These are phyloP conservation scores for Mixornis gularis DNA, from an alignment of 2,113 vertebrate genomes.

Conservation along the genomic window DNA sequence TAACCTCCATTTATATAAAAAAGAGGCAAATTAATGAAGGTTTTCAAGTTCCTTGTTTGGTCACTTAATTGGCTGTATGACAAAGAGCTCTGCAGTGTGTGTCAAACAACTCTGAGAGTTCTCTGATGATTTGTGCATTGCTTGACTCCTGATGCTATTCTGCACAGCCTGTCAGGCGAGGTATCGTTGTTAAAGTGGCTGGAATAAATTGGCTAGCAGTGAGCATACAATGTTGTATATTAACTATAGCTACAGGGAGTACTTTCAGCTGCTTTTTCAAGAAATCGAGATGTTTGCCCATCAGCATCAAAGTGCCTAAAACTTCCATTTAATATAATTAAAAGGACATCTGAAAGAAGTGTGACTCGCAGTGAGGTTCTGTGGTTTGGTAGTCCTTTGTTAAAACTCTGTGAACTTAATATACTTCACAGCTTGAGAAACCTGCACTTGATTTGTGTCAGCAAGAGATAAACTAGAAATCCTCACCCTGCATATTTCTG, in stretches of 20 bases:
- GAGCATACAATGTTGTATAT: conserved; percentile 58
- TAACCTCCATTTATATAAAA: conserved; percentile 59
- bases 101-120: conserved; percentile 69
- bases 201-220: conserved; percentile 71
- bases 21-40: conserved; percentile 71
- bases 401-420: conserved; percentile 73
- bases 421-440: conserved; percentile 74
- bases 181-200: conserved; percentile 69
- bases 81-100: conserved; percentile 64
- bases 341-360: conserved; percentile 73
- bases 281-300: conserved; percentile 63
- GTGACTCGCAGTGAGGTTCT: conserved; percentile 51
- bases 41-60: conserved; percentile 71
- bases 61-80: conserved; percentile 75
- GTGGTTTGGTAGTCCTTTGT: conserved; percentile 65
- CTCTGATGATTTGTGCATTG: conserved; percentile 67
- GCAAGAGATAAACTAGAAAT: conserved; percentile 63
- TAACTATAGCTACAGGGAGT: conserved; percentile 71
- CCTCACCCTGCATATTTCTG: conserved; percentile 30
- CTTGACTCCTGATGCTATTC: conserved; percentile 61
- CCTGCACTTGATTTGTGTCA: conserved; percentile 65
- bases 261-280: conserved; percentile 66
- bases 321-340: conserved; percentile 74
- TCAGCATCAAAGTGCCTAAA: conserved; percentile 67
- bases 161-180: conserved; percentile 47